phyloP scores from a whole-genome alignment of 2,888 invertebrate genomes.

The Nomada goodeniana region DNA sequence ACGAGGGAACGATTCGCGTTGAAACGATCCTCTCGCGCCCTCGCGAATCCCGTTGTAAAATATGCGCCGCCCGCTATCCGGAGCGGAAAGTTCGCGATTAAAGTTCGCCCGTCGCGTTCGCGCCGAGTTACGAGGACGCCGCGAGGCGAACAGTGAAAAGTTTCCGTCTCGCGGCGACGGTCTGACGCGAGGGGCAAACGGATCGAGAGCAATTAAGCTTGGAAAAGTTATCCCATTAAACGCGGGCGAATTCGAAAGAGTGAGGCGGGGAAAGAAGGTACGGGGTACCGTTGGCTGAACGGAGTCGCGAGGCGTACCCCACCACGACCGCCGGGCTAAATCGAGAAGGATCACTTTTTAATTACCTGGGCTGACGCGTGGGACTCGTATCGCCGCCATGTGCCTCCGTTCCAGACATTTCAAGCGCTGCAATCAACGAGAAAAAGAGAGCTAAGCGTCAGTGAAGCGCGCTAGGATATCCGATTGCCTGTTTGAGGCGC shows the following conservation, averaged over 20 bases:
- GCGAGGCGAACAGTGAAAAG: neutral
- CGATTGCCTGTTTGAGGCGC: no score
- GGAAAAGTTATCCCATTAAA: slow-evolving; percentile 14
- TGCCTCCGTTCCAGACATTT: slow-evolving; percentile 77
- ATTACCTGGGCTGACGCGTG: slow-evolving; percentile 79
- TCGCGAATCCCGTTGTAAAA: no score
- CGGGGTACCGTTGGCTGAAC: no score
- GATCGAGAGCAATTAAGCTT: slow-evolving; percentile 26
- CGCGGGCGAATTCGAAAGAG: neutral
- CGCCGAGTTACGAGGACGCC: slow-evolving; percentile 2
- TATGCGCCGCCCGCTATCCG: neutral
- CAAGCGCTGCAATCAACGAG: slow-evolving; percentile 70
- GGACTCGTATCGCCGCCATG: slow-evolving; percentile 77
- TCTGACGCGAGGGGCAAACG: slow-evolving; percentile 16
- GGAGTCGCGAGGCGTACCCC: no score
- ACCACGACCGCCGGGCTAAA: slow-evolving; percentile 8
- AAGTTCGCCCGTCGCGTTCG: slow-evolving; percentile 53
- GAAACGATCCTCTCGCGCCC: no score
- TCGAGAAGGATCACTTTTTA: slow-evolving; percentile 41
- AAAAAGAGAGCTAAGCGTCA: slow-evolving; percentile 14
- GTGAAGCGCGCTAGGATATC: neutral
- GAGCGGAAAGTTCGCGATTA: slow-evolving; percentile 41
- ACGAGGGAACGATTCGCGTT: no score
- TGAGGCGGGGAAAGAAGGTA: neutral
- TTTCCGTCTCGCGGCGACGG: no score